Conservation (phyloP, 2,888 invertebrate species). For the Tetragnatha montana region DNA sequence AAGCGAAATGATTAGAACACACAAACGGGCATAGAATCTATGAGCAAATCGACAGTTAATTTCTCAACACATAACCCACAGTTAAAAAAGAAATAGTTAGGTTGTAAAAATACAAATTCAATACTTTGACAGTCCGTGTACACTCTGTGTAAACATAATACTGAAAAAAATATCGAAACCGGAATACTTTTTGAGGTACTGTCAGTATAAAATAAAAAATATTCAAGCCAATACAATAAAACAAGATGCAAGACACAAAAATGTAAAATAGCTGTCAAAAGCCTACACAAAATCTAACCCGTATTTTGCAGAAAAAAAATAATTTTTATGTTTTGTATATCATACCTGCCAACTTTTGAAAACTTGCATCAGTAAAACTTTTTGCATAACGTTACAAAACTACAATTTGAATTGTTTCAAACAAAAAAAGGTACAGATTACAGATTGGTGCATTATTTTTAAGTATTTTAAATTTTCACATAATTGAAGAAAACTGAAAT, state of each 20-base stretch:
- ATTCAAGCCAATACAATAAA: neutral
- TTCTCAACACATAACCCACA: slow-evolving; percentile 9
- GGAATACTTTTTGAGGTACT: neutral
- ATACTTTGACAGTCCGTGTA: slow-evolving; percentile 50
- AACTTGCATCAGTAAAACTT: no score
- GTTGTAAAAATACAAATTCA: slow-evolving; percentile 38
- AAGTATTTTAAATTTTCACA: no score
- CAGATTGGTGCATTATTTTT: no score
- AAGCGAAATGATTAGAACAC: slow-evolving; percentile 52
- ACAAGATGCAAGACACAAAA: neutral
- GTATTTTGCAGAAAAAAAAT: slow-evolving; percentile 16
- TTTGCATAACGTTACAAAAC: no score
- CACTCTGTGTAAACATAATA: slow-evolving; percentile 34
- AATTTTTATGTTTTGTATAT: slow-evolving; percentile 1
- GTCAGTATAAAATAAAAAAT: slow-evolving; percentile 8
- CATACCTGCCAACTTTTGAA: no score
- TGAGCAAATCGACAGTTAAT: slow-evolving; percentile 52
- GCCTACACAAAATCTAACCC: slow-evolving; percentile 6
- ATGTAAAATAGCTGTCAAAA: slow-evolving; percentile 27
- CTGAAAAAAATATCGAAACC: slow-evolving; percentile 20
- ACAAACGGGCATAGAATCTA: slow-evolving; percentile 25
- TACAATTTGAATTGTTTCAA: no score
- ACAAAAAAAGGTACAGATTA: no score
- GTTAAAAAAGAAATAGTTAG: slow-evolving; percentile 33
- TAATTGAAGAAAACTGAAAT: no score